Evolutionary conservation across 2,113 vertebrate genomes (phyloP).

Genomic region (Leptocoma aspasia): DNA sequence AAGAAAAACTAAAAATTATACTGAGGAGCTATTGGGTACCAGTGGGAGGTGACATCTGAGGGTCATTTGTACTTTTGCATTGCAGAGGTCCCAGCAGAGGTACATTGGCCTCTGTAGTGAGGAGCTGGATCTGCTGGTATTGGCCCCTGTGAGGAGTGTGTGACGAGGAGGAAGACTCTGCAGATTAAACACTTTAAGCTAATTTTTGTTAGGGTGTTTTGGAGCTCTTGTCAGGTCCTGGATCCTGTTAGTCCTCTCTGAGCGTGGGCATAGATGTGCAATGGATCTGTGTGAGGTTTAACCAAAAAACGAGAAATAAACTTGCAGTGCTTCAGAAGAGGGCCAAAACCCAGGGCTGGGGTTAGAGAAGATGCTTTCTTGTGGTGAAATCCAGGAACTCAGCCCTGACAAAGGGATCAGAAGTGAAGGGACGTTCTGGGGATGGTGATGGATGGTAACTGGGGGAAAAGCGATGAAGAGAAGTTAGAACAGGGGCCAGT

Average conservation of each 20-base stretch:
- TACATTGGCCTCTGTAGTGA: neutral
- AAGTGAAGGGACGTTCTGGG: neutral
- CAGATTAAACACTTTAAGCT: neutral
- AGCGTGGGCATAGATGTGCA: neutral
- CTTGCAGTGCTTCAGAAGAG: neutral
- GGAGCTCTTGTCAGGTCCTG: neutral
- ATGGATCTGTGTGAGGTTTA: rapidly evolving
- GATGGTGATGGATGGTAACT: neutral
- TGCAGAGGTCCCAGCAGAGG: neutral
- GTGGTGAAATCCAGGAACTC: neutral
- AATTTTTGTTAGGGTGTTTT: neutral
- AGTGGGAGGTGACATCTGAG: neutral
- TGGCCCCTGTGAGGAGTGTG: neutral
- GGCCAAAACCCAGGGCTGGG: neutral
- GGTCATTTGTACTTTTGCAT: neutral
- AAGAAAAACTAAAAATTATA: neutral
- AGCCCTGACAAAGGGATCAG: neutral
- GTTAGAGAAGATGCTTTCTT: neutral
- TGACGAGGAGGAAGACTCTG: neutral
- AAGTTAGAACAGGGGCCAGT: neutral
- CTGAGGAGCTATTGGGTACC: neutral
- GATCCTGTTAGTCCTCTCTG: neutral
- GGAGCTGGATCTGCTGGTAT: neutral
- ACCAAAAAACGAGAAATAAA: neutral
- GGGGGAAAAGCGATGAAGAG: rapidly evolving